These are phyloP conservation scores for Dicentrarchus labrax DNA, from an alignment of 2,113 vertebrate species.

Conservation along the genomic window DNA sequence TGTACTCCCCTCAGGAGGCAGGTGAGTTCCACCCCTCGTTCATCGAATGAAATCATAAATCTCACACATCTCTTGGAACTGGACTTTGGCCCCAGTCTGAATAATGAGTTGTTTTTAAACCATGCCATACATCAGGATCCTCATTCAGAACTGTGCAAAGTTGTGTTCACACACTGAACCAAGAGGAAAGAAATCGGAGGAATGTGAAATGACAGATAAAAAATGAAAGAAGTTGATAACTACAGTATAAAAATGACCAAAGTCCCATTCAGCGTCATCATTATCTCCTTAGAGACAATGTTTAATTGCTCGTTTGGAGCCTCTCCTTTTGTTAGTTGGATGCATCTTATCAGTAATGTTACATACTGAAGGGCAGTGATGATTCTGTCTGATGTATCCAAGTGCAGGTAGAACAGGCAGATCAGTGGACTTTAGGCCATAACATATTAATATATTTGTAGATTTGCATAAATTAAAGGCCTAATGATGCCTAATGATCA, in stretches of 20 bases:
- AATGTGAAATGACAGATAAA: no score
- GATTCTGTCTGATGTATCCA: not conserved
- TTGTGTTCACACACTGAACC: not conserved
- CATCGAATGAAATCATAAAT: not conserved
- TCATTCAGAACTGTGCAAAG: not conserved
- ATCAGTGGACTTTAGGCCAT: constrained; percentile 9
- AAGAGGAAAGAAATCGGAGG: no score
- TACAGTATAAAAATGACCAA: not conserved
- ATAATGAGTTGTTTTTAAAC: no score
- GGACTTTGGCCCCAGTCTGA: not conserved
- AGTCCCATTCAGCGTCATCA: not conserved
- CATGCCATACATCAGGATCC: not conserved
- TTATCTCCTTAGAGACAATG: not conserved
- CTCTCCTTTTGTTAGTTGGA: not conserved
- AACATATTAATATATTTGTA: not conserved
- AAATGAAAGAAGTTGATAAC: no score
- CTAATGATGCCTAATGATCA: not conserved
- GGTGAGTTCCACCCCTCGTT: constrained; percentile 82
- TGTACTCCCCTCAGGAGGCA: constrained; percentile 95
- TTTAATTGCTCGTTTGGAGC: constrained; percentile 17
- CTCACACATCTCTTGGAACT: not conserved
- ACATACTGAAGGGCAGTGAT: not conserved
- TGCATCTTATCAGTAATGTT: constrained; percentile 36
- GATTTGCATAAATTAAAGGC: not conserved
- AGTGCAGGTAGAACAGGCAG: not conserved